Conservation (phyloP, 2,113 vertebrate species). For the Holacanthus passer region DNA sequence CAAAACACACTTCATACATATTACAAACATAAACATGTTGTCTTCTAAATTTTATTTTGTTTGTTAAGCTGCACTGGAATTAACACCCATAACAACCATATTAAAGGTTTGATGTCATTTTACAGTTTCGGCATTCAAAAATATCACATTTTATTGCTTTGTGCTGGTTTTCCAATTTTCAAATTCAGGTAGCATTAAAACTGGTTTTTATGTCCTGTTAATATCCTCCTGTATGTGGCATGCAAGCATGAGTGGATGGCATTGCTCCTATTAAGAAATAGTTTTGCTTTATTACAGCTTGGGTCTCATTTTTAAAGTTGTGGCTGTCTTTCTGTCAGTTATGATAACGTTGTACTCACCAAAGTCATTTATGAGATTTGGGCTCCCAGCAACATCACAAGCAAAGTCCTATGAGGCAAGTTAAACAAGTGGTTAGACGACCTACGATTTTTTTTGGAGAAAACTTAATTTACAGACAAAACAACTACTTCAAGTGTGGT, state of each 20-base stretch:
- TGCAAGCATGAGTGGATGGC: background rate
- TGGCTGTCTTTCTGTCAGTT: background rate
- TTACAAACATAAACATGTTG: background rate
- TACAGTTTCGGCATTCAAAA: background rate
- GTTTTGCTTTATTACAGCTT: background rate
- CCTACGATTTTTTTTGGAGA: background rate
- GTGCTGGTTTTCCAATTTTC: background rate
- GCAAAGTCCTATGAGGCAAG: no score
- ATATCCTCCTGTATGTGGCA: background rate
- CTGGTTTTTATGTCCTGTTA: background rate
- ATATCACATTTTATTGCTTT: background rate
- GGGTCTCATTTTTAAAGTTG: background rate
- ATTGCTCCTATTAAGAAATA: background rate
- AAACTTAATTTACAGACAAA: background rate
- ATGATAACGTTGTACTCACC: background rate
- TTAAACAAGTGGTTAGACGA: background rate
- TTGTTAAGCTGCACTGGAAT: background rate
- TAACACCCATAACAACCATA: fast-evolving
- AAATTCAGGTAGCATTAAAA: background rate
- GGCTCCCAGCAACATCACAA: no score
- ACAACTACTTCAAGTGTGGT: background rate
- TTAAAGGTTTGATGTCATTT: background rate
- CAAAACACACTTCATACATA: background rate
- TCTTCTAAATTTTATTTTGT: background rate
- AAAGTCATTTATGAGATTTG: background rate